Evolutionary conservation across 2,888 invertebrate species (phyloP), one percentile per base, ranked within the genome.

Genomic region (Linnaemya tessellans): DNA sequence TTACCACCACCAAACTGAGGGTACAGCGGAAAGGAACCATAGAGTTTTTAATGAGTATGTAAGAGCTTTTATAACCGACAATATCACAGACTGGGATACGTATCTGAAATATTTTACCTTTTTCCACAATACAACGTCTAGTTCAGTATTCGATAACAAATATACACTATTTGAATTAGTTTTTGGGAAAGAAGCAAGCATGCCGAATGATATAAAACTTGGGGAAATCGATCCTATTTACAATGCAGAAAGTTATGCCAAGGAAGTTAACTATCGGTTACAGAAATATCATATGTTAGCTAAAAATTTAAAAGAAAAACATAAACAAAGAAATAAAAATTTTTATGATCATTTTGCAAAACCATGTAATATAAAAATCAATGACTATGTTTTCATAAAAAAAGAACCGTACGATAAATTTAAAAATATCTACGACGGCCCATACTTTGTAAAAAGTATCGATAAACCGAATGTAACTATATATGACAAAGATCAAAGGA

Each of bases 151-250:
- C 18, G 58, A 73, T 25, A 73, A 73, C 13, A 41, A 73, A 60
- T 73, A 51, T 60, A 62, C 74, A 46, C 74, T 64, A 1, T 74
- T 64, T 46, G 60, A 73, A 60, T 35, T 73, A 46, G 73, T 73
- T 9, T 38, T 38, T 8, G 38, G 38, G 9, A 38, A 38, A 38
- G 10, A 9, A 9, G 5, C 38, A 7, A 22, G 11, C 18, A 46
- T 70, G 49, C 70, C 70, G 11, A 51, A 38, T 30, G 54, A 54
- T 1, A 20, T 70, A 15, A 15, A 30, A 30, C n/a, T 49, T 49
- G 35, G 35, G 35, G 35, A 35, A 35, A 35, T 58, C 7, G 30
- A 68, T 51, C 68, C 68, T 15, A 25, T 68, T 35, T 68, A 49
- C 30, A 68, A 68, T 68, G 5, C n/a, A n/a, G n/a, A n/a, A n/a